Base-by-base conservation (phyloP, 2,888 invertebrate species). In the Melieria crassipennis region DNA sequence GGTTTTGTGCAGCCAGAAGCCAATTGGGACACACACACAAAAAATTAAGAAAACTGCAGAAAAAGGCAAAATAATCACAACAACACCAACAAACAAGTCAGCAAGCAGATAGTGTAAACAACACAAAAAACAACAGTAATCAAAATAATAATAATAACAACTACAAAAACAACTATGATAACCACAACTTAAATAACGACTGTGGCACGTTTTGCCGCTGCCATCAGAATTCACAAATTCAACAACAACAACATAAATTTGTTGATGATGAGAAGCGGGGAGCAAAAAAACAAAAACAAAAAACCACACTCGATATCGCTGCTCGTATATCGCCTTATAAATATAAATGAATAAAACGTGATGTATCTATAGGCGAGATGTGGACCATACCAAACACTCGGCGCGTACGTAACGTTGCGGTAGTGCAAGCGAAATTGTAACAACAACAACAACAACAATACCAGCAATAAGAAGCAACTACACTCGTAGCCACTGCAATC, bases 301-400 rank as follows among this genome's bases (percentile, higher is more conserved):
- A 60, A 50, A 42, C n/a, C 48, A 42, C 5, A 58, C 43, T 13
- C 56, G 7, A 57, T 57, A 16, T 7, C 9, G 10, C n/a, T 58
- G 52, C 52, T n/a, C 13, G 30, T 30, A 30, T 30, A 30, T 30
- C 67, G 67, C 67, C 67, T 67, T 67, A 67, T 67, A 60, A 67
- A 69, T 69, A 69, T 65, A 73, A 75, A 70, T 71, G 73, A 50
- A 69, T 68, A 73, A 71, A 75, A 73, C 75, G 75, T 75, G 73
- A 73, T 73, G 69, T 73, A 75, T 72, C 75, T 72, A 72, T 61
- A 65, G 70, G 50, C 73, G 62, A 75, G 71, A 75, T 73, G 70
- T 72, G 62, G 70, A 47, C 56, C 62, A 69, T 30, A 30, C 30
- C 30, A 30, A 30, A 30, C 30, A 30, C 30, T 30, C 30, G 30